Percentiles rank a stretch among this genome's conserved stretches.
Evolutionary conservation across 2,113 vertebrate genomes (phyloP).

Genomic region (Syngnathus floridae): DNA sequence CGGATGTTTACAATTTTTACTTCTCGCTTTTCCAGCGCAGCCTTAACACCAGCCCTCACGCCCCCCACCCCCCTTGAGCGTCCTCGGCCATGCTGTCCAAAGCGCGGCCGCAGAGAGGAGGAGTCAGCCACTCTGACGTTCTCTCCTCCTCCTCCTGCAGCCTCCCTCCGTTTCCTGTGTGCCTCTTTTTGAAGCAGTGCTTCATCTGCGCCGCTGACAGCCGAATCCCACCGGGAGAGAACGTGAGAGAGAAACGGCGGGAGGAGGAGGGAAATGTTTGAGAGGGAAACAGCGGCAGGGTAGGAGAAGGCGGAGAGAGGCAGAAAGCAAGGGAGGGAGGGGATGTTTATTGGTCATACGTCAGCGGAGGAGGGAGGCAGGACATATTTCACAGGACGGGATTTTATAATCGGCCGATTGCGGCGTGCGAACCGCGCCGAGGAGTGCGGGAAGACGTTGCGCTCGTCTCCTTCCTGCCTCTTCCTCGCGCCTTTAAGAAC

Average conservation of each 20-base stretch:
- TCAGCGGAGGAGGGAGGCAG: slow-evolving; percentile 43
- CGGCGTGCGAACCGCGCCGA: slow-evolving; percentile 61
- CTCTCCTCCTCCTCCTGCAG: slow-evolving; percentile 53
- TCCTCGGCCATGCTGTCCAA: slow-evolving; percentile 40
- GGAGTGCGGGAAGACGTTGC: slow-evolving; percentile 61
- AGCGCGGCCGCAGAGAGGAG: slow-evolving; percentile 47
- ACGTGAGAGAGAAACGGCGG: slow-evolving; percentile 34
- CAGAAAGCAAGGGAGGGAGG: slow-evolving; percentile 21
- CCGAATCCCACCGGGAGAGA: slow-evolving; percentile 65
- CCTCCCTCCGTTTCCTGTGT: slow-evolving; percentile 49
- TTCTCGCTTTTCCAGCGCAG: background rate
- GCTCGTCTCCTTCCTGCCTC: slow-evolving; percentile 61
- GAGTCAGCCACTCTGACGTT: slow-evolving; percentile 40
- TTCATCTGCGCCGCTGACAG: slow-evolving; percentile 64
- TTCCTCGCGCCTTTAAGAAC: slow-evolving; percentile 58
- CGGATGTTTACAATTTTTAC: slow-evolving; percentile 17
- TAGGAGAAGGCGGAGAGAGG: slow-evolving; percentile 28
- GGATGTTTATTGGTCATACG: slow-evolving; percentile 52
- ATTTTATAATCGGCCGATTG: slow-evolving; percentile 57
- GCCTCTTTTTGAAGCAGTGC: slow-evolving; percentile 64
- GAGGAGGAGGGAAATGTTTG: slow-evolving; percentile 35
- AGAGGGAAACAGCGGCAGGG: slow-evolving; percentile 42
- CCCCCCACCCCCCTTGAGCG: background rate
- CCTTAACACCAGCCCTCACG: background rate
- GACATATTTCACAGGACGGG: slow-evolving; percentile 61